phyloP scores from a whole-genome alignment of 2,888 invertebrate species.

The Cerastis rubricosa region DNA sequence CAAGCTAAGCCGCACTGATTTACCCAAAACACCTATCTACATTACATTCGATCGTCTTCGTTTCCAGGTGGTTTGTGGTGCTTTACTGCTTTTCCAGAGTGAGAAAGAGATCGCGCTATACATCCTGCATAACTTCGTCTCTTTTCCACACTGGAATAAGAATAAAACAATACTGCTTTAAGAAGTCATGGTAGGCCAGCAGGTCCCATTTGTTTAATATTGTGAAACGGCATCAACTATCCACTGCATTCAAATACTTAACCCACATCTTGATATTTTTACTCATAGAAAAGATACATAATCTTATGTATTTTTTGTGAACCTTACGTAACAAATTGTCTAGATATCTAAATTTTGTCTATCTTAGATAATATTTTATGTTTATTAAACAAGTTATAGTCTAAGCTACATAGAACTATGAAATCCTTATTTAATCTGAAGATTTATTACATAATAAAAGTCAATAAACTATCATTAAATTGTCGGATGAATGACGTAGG shows the following conservation, averaged over 20 bases:
- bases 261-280: not conserved
- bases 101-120: too few relatives aligned
- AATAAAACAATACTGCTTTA: too few relatives aligned
- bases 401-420: not conserved
- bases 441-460: not conserved
- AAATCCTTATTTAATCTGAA: not conserved
- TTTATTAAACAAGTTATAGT: not conserved
- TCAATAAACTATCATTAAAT: not conserved
- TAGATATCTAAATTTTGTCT: not conserved
- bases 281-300: not conserved
- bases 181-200: too few relatives aligned
- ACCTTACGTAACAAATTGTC: not conserved
- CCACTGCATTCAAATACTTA: not conserved
- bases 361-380: not conserved
- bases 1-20: too few relatives aligned
- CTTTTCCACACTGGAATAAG: too few relatives aligned
- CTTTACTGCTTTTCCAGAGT: too few relatives aligned
- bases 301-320: not conserved
- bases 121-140: too few relatives aligned
- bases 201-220: too few relatives aligned
- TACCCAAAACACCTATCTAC: too few relatives aligned
- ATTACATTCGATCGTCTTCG: too few relatives aligned
- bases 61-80: too few relatives aligned
- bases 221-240: not conserved
- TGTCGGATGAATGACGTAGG: not conserved